Conservation (phyloP, 2,113 vertebrate genomes). For the Macrotis lagotis region DNA sequence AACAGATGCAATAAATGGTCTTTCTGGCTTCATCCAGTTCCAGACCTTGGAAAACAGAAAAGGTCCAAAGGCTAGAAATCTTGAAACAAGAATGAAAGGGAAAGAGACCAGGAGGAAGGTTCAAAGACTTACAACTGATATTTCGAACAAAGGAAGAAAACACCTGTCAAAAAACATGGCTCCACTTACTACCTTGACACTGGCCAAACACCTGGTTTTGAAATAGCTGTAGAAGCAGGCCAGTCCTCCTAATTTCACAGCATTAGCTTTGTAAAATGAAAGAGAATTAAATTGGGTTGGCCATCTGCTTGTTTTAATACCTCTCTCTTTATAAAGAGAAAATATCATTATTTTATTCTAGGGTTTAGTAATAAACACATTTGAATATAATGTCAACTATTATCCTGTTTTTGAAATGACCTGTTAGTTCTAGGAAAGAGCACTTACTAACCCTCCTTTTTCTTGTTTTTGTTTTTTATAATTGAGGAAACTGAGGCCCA, state of each 20-base stretch:
- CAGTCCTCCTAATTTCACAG: constrained; percentile 17
- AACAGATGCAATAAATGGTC: not conserved
- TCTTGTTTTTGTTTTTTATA: not conserved
- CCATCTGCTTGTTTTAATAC: not conserved
- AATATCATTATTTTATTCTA: not conserved
- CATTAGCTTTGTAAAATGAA: not conserved
- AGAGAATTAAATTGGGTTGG: not conserved
- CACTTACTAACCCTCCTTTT: constrained; percentile 14
- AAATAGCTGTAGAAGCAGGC: constrained; percentile 42
- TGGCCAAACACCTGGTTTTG: constrained; percentile 30
- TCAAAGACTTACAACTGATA: constrained; percentile 69
- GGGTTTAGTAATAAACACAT: not conserved
- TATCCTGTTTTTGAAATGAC: constrained; percentile 36
- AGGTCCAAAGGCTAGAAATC: constrained; percentile 66
- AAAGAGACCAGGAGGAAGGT: constrained; percentile 22
- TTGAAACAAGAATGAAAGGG: constrained; percentile 45
- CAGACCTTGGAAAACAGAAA: constrained; percentile 58
- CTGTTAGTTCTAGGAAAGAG: constrained; percentile 7
- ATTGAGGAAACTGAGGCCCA: not conserved
- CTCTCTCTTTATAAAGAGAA: constrained; percentile 41
- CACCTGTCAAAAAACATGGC: constrained; percentile 48
- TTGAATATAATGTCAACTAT: not conserved
- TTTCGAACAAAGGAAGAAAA: constrained; percentile 45
- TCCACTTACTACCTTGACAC: constrained; percentile 44
- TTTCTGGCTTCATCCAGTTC: not conserved